Percentiles rank a stretch among this genome's conserved stretches.
phyloP scores from a whole-genome alignment of 23 tunicate species.

The Halocynthia roretzi region DNA sequence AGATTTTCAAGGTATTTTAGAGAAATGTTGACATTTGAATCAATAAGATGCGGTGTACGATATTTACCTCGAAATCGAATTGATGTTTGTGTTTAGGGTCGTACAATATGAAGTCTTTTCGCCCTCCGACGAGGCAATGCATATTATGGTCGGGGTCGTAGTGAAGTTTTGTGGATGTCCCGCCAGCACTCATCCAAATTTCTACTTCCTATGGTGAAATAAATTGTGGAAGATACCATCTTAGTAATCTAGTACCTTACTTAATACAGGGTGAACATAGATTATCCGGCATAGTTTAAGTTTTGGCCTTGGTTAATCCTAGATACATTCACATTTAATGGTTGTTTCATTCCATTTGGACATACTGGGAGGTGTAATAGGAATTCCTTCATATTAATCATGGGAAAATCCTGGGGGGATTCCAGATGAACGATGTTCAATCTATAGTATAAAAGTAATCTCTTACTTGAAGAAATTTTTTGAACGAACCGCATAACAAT shows the following conservation, averaged over 20 bases:
- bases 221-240: too few relatives aligned
- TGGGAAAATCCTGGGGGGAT: too few relatives aligned
- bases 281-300: too few relatives aligned
- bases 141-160: constrained; percentile 86
- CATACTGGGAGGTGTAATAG: too few relatives aligned
- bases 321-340: too few relatives aligned
- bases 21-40: not conserved
- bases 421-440: too few relatives aligned
- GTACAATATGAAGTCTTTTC: constrained; percentile 82
- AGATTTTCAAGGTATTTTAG: not conserved
- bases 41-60: not conserved
- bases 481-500: constrained; percentile 60
- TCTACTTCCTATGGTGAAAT: constrained; percentile 42
- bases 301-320: too few relatives aligned
- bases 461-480: constrained; percentile 19
- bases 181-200: constrained; percentile 96
- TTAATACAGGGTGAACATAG: too few relatives aligned
- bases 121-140: constrained; percentile 71
- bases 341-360: too few relatives aligned
- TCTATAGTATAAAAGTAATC: not conserved
- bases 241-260: too few relatives aligned
- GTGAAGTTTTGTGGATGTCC: constrained; percentile 75
- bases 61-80: constrained; percentile 68
- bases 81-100: constrained; percentile 53
- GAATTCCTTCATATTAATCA: too few relatives aligned